Base-by-base conservation (phyloP, 2,888 invertebrate species). In the Caenorhabditis becei region DNA sequence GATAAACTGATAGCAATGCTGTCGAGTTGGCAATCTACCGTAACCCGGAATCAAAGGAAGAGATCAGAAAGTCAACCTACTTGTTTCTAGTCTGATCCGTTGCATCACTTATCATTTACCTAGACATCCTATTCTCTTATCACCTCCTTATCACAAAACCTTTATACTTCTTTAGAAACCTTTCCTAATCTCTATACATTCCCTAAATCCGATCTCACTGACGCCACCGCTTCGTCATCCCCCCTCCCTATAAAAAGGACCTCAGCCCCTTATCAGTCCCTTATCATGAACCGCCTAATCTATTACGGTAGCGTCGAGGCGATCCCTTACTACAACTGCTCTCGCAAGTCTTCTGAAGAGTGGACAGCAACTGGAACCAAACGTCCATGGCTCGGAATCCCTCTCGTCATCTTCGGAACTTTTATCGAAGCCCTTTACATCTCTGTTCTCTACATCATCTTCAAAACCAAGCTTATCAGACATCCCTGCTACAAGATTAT, bases 301-400 rank as follows among this genome's bases (percentile, higher is more conserved):
- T 32, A 32, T 32, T 66, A 75, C 61, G 75, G 75, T 53, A 44
- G 32, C 23, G 75, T 75, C 28, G 66, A 75, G 26, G 58, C 75
- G 3, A 75, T 75, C 20, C 75, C 75, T 14, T 66, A 28, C 44
- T 75, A 75, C 58, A 75, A 75, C 44, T 75, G 75, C 66, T 66
- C 66, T 2, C 23, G 75, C 11, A 59, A 44, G 32, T 32, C 59
- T 7, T 51, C 58, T 7, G 37, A 44, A 3, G 53, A 66, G 49
- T 75, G 75, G 75, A 32, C 49, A 4, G 16, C 35, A 11, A 72
- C 65, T 3, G 72, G 72, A 14, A 23, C 58, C 49, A 56, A 56
- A 11, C 32, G 72, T n/a, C 72, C 32, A 35, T 72, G 72, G 72
- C 51, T 72, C 16, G 72, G 72, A n/a, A 41, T 49, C 10, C 72